phyloP scores from a whole-genome alignment of 2,888 invertebrate species.

The Calameuta filiformis region DNA sequence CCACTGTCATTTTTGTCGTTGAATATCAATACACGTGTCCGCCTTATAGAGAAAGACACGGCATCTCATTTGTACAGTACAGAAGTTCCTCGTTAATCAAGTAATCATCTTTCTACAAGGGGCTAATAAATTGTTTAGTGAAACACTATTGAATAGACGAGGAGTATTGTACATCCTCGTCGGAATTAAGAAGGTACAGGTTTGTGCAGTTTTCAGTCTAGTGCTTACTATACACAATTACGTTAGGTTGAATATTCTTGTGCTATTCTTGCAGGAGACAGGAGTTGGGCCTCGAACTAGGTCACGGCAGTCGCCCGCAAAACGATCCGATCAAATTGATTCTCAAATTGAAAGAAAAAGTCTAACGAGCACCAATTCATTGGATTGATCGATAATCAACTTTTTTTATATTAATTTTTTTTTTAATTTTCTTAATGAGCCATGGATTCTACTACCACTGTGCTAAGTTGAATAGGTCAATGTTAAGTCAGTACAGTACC shows the following conservation, averaged over 20 bases:
- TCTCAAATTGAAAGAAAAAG: neutral
- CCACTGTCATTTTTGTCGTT: neutral
- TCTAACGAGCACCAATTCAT: neutral
- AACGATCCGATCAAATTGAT: slow-evolving; percentile 59
- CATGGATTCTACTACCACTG: neutral
- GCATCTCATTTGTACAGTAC: neutral
- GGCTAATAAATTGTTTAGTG: neutral
- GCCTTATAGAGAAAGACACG: neutral
- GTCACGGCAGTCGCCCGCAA: slow-evolving; percentile 59
- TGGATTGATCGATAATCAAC: neutral
- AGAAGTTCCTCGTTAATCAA: neutral
- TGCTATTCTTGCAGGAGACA: slow-evolving; percentile 38
- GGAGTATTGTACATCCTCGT: neutral
- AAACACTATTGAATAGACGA: neutral
- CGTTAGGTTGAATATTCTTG: neutral
- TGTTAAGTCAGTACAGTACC: neutral
- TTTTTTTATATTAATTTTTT: neutral
- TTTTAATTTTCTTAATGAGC: neutral
- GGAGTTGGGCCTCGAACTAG: slow-evolving; percentile 52
- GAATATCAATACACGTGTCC: neutral
- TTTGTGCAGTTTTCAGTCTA: neutral
- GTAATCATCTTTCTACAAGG: neutral
- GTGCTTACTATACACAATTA: neutral
- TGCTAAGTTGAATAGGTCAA: neutral
- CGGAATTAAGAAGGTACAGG: neutral